Conservation (phyloP, 1,140 invertebrate species). For the Drosophila elegans region DNA sequence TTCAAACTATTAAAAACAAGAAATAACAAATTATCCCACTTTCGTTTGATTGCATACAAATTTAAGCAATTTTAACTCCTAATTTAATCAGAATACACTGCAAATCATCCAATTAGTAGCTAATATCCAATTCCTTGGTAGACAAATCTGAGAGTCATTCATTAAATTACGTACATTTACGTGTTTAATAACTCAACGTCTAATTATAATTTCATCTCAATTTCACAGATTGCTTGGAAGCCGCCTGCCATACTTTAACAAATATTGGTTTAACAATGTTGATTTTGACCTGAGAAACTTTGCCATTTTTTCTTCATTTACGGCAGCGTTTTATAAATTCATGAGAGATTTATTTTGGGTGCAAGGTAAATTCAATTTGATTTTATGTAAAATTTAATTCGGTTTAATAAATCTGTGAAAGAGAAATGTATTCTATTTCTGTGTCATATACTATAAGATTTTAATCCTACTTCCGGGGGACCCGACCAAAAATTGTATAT, state of each 20-base stretch:
- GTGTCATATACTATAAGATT: constrained; percentile 7
- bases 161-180: neutral
- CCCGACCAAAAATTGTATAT: constrained; percentile 11
- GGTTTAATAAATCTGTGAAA: constrained; percentile 26
- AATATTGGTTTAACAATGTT: neutral
- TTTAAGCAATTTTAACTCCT: neutral
- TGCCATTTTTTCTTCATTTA: neutral
- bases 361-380: neutral
- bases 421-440: constrained; percentile 1
- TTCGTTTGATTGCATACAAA: too few relatives aligned
- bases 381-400: constrained; percentile 13
- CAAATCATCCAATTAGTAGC: neutral
- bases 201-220: constrained; percentile 1
- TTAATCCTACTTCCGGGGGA: constrained; percentile 17
- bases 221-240: neutral
- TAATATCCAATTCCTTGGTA: constrained; percentile 5
- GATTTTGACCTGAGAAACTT: neutral
- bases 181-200: neutral
- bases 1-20: too few relatives aligned
- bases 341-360: neutral
- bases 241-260: neutral
- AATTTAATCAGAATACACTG: neutral
- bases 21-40: too few relatives aligned
- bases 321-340: neutral
- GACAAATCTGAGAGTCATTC: neutral